These are phyloP conservation scores for Frieseomelitta varia DNA, from an alignment of 1,140 invertebrate species.

Conservation along the genomic window DNA sequence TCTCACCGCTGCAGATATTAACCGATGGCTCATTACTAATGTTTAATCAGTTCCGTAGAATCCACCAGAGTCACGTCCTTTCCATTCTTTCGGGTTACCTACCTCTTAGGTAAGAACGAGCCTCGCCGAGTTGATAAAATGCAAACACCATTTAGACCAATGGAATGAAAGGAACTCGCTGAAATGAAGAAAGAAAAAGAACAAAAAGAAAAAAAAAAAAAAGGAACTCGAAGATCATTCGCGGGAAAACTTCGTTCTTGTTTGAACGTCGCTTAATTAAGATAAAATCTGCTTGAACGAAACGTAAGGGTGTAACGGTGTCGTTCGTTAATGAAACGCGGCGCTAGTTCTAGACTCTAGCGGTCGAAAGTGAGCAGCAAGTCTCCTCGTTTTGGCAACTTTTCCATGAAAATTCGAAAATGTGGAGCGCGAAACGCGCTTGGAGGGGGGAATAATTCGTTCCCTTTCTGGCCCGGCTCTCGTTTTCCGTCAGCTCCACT, in stretches of 20 bases:
- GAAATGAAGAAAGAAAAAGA: too few species aligned
- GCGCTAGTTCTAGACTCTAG: neutral
- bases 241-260: neutral
- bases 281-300: neutral
- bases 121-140: neutral
- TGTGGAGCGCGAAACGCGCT: neutral
- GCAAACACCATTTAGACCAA: neutral
- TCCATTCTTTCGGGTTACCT: neutral
- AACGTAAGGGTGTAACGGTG: neutral
- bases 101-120: neutral
- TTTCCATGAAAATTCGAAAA: constrained; percentile 4
- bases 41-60: neutral
- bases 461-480: constrained; percentile 37
- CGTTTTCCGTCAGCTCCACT: constrained; percentile 56
- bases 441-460: constrained; percentile 40
- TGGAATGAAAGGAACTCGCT: neutral
- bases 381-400: neutral
- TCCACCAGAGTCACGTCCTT: neutral
- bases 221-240: neutral
- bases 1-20: neutral
- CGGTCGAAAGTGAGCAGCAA: neutral
- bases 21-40: neutral
- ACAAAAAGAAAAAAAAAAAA: neutral
- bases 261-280: neutral
- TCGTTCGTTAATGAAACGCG: neutral